Evolutionary conservation across 1,140 invertebrate genomes (phyloP).

Genomic region (Drosophila funebris): DNA sequence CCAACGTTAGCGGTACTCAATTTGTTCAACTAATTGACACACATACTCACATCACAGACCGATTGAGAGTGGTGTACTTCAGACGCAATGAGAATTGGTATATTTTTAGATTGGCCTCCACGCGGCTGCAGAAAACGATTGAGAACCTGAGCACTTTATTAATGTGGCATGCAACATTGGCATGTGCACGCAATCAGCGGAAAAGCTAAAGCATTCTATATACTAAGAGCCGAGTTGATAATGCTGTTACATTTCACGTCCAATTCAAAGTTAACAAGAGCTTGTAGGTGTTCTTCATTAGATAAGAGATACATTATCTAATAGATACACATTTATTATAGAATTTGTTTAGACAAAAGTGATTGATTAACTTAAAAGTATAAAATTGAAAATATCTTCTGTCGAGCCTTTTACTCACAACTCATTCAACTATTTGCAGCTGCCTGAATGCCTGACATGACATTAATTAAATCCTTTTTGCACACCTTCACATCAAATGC

Average conservation of each 20-base stretch:
- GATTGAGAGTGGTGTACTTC: conserved; percentile 63
- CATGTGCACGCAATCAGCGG: conserved; percentile 1
- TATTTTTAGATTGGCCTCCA: conserved; percentile 49
- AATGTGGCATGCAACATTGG: conserved; percentile 41
- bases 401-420: neutral
- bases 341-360: too few species aligned
- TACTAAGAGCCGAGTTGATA: too few species aligned
- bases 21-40: conserved; percentile 77
- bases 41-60: conserved; percentile 43
- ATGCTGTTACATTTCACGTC: too few species aligned
- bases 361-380: neutral
- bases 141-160: conserved; percentile 54
- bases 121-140: conserved; percentile 29
- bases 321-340: neutral
- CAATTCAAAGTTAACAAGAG: neutral
- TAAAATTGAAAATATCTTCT: neutral
- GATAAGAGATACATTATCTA: conserved; percentile 5
- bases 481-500: neutral
- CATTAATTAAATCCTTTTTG: conserved; percentile 72
- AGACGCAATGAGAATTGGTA: conserved; percentile 60
- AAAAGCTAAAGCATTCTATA: neutral
- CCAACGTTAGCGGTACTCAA: conserved; percentile 50
- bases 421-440: conserved; percentile 35
- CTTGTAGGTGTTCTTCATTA: neutral
- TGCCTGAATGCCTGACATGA: conserved; percentile 30